Evolutionary conservation across 2,113 vertebrate genomes (phyloP), one percentile per base, ranked within the genome.

Genomic region (Prunella himalayana): DNA sequence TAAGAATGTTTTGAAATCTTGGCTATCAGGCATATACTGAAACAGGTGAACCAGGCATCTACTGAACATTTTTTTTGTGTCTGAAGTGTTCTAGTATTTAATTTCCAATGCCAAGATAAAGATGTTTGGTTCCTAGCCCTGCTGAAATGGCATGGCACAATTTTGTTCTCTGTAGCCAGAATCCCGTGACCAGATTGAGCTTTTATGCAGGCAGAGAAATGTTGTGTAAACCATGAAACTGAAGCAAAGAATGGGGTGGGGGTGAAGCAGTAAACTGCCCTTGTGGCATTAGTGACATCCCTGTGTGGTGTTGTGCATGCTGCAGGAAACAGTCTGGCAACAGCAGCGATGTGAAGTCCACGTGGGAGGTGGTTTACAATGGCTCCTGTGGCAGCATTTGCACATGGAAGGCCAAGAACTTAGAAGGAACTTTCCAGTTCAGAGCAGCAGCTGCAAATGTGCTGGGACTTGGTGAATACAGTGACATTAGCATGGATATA

Each of bases 401-500:
- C 85, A 95, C 30, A 10, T 98, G 98, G 98, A 97, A 94, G 28
- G 83, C 97, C 44, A 81, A 95, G 90, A 91, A 82, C 53, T 72
- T 98, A 66, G 92, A 93, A 91, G 98, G 98, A 96, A 94, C 90
- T 65, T 98, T 98, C 80, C 98, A 97, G 54, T 97, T 98, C 68
- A 97, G 98, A 97, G 97, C 45, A n/a, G 95, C 94, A 91, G 98
- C 98, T 96, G 97, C 95, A 88, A 98, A 98, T 89, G 15, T 16
- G 10, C 81, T 98, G 82, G 98, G 98, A 13, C 90, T 98, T 94
- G 96, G 98, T 66, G 96, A 98, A 90, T 97, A 98, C 51, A 98
- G 98, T 94, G 97, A 90, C 69, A 77, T 75, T 33, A 98, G 98
- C 37, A 13, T 94, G 56, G 78, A 85, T 92, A 97, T 98, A 47